Conservation (phyloP, 2,888 invertebrate species). For the Neria commutata region DNA sequence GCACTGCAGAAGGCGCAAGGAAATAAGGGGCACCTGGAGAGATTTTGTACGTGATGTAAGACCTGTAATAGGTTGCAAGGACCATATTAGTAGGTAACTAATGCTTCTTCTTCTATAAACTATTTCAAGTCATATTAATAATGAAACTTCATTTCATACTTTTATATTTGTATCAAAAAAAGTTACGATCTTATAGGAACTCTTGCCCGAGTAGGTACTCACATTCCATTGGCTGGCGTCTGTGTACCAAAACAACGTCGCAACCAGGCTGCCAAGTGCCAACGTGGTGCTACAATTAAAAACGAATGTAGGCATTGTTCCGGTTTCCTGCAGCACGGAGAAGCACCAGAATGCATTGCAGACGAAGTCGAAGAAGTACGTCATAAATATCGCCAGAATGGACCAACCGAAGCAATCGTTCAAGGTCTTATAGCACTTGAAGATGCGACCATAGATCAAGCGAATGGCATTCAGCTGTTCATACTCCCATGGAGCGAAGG, state of each 20-base stretch:
- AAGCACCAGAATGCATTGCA: constrained; percentile 39
- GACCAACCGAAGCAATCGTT: constrained; percentile 25
- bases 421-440: constrained; percentile 23
- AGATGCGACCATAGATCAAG: constrained; percentile 31
- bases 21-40: too few relatives aligned
- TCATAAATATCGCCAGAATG: constrained; percentile 8
- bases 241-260: constrained; percentile 42
- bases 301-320: constrained; percentile 27
- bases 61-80: too few relatives aligned
- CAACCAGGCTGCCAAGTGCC: constrained; percentile 35
- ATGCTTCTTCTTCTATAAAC: too few relatives aligned
- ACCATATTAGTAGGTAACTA: too few relatives aligned
- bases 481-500: constrained; percentile 37
- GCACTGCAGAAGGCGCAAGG: too few relatives aligned
- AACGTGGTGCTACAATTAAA: constrained; percentile 39
- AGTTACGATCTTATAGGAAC: too few relatives aligned
- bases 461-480: constrained; percentile 30
- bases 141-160: too few relatives aligned
- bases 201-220: too few relatives aligned
- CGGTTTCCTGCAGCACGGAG: constrained; percentile 25
- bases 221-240: constrained; percentile 47
- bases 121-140: too few relatives aligned
- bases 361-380: constrained; percentile 17
- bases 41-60: too few relatives aligned
- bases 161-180: too few relatives aligned